A percentile compares a stretch with the other conserved stretches of the same genome.
phyloP scores from a whole-genome alignment of 1,140 invertebrate genomes.

The Drosophila trapezifrons region DNA sequence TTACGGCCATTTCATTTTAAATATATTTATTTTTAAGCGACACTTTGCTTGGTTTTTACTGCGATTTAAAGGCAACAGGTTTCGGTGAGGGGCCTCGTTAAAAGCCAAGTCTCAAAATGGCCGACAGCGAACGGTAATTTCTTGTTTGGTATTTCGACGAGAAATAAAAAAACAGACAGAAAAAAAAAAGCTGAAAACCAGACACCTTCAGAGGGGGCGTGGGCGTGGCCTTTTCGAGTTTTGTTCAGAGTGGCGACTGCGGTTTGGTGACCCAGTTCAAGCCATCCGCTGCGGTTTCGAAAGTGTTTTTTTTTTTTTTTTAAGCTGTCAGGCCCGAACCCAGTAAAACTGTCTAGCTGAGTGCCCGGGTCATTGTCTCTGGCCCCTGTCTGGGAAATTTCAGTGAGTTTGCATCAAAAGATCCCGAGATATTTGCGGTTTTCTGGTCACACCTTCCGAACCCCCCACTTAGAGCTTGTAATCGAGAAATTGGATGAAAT shows the following conservation, averaged over 20 bases:
- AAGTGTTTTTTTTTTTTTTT: conserved; percentile 41
- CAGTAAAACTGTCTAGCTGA: conserved; percentile 1
- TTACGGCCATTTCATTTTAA: conserved; percentile 41
- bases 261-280: conserved; percentile 46
- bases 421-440: conserved; percentile 16
- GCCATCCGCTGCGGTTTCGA: conserved; percentile 38
- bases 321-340: conserved; percentile 19
- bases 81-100: background rate
- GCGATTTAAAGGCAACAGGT: conserved; percentile 34
- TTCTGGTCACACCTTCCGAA: too few relatives aligned
- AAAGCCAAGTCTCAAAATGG: conserved; percentile 25
- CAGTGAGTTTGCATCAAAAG: background rate
- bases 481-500: too few relatives aligned
- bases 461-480: too few relatives aligned
- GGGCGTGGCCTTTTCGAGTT: conserved; percentile 30
- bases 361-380: conserved; percentile 15
- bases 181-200: conserved; percentile 10
- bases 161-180: background rate
- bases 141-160: conserved; percentile 4
- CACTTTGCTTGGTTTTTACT: conserved; percentile 13
- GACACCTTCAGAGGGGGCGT: conserved; percentile 33
- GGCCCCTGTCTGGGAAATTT: conserved; percentile 5
- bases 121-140: conserved; percentile 31
- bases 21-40: conserved; percentile 66
- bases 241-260: conserved; percentile 30